Base-by-base conservation (phyloP, 2,888 invertebrate species). In the Fissipunctia ypsillon region DNA sequence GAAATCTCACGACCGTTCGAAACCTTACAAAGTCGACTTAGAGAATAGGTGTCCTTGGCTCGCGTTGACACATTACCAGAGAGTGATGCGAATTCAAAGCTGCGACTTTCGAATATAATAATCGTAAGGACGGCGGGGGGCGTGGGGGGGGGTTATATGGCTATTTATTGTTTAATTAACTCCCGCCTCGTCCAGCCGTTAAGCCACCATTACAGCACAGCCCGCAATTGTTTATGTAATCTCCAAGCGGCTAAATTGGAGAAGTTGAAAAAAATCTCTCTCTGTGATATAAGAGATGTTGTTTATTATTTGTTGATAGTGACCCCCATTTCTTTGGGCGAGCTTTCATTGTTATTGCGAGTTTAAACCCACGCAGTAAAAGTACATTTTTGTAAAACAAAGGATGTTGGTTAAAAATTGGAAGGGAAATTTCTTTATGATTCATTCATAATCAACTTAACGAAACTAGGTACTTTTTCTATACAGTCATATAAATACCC, bases 111-210 rank as follows among this genome's bases (percentile, higher is more conserved):
- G 93, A 95, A 95, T 94, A 95, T 94, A 94, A 95, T 95, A 95
- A 95, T 93, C 93, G 94, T 95, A 93, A 93, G 88, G 88, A 86
- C 81, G 77, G 72, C 77, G 69, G 69, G 87, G 83, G 81, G 88
- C n/a, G n/a, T n/a, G 50, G 45, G 85, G 68, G 41, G 41, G 56
- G 61, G 76, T 81, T 75, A 80, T 75, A 78, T 81, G 56, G 90
- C 93, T 96, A 95, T 96, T 96, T 96, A 96, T 96, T 93, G 95
- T 95, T 96, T 95, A 96, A 96, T 96, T 95, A 95, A 92, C 93
- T 91, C 91, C 84, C 89, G 87, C 89, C 83, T 88, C 90, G 91
- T 91, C 91, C 92, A 85, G 90, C 91, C 85, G 88, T 92, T 90
- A 90, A 87, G 88, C 90, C 88, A 86, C 88, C 90, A 88, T 91